Percentiles rank a stretch among this genome's conserved stretches.
These are phyloP conservation scores for Dreissena rostriformis DNA, from an alignment of 1,140 invertebrate species.

Conservation along the genomic window DNA sequence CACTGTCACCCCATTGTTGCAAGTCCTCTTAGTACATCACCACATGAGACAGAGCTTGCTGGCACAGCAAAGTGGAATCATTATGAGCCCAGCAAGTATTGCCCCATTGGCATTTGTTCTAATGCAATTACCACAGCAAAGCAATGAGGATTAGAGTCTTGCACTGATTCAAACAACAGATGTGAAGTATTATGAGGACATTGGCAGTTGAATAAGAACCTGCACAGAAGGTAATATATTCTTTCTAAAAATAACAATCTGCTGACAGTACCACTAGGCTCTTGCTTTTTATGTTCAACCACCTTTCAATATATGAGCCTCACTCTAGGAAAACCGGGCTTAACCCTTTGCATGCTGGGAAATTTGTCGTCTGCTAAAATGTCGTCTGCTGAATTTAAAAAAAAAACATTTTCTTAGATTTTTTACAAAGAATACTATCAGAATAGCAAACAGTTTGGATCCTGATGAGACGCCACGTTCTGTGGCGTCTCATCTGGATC, in stretches of 20 bases:
- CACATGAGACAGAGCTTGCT: neutral
- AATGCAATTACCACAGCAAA: slow-evolving; percentile 33
- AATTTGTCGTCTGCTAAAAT: too few relatives aligned
- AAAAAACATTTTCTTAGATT: too few relatives aligned
- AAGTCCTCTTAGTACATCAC: neutral
- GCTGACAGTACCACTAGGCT: neutral
- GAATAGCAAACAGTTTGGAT: too few relatives aligned
- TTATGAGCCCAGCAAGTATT: slow-evolving; percentile 31
- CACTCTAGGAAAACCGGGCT: neutral
- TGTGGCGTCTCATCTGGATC: too few relatives aligned
- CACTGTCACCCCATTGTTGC: neutral
- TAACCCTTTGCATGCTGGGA: too few relatives aligned
- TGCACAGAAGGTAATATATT: neutral
- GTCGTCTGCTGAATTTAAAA: too few relatives aligned
- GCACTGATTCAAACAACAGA: slow-evolving; percentile 32
- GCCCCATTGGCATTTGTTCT: slow-evolving; percentile 12
- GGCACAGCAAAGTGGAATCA: neutral
- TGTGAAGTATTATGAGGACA: slow-evolving; percentile 26
- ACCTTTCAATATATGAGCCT: neutral
- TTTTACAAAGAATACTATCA: too few relatives aligned
- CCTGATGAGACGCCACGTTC: too few relatives aligned
- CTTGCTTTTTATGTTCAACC: neutral
- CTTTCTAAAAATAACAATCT: neutral
- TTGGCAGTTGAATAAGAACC: neutral
- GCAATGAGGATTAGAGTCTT: slow-evolving; percentile 36